Conservation (phyloP, 1,140 invertebrate genomes). For the Euura lappo region DNA sequence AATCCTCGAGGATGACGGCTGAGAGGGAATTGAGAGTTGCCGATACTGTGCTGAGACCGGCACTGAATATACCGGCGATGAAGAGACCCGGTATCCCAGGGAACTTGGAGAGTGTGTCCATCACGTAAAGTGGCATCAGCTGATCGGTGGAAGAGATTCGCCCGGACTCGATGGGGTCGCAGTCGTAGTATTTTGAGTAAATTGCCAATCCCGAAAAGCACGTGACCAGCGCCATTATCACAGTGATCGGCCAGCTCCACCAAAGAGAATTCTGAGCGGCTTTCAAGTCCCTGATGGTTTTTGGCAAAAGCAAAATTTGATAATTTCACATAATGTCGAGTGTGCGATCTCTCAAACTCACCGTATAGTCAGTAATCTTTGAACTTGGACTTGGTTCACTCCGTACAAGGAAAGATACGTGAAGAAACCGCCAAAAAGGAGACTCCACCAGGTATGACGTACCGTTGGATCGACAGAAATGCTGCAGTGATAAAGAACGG, state of each 20-base stretch:
- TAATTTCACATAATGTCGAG: no score
- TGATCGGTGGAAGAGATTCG: slow-evolving; percentile 66
- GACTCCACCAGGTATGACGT: slow-evolving; percentile 77
- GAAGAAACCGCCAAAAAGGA: slow-evolving; percentile 75
- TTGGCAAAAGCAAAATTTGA: no score
- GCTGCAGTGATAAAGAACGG: slow-evolving; percentile 48
- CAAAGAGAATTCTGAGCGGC: slow-evolving; percentile 71
- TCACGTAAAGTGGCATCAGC: slow-evolving; percentile 79
- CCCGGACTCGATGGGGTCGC: slow-evolving; percentile 72
- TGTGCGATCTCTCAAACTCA: slow-evolving; percentile 26
- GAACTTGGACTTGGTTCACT: slow-evolving; percentile 75
- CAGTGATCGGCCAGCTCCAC: slow-evolving; percentile 74
- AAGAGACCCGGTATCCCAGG: slow-evolving; percentile 72
- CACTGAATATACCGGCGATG: slow-evolving; percentile 68
- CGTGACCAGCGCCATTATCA: slow-evolving; percentile 70
- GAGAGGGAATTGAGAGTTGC: slow-evolving; percentile 85
- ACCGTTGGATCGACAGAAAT: slow-evolving; percentile 73
- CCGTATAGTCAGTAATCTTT: slow-evolving; percentile 53
- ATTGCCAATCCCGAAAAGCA: slow-evolving; percentile 80
- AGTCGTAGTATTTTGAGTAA: slow-evolving; percentile 76
- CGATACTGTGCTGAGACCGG: slow-evolving; percentile 85
- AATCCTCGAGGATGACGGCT: slow-evolving; percentile 85
- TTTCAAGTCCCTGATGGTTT: slow-evolving; percentile 73
- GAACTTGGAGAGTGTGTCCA: slow-evolving; percentile 71
- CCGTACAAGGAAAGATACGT: slow-evolving; percentile 80